Evolutionary conservation across 2,888 invertebrate genomes (phyloP), one percentile per base, ranked within the genome.

Genomic region (Caenorhabditis sinica): DNA sequence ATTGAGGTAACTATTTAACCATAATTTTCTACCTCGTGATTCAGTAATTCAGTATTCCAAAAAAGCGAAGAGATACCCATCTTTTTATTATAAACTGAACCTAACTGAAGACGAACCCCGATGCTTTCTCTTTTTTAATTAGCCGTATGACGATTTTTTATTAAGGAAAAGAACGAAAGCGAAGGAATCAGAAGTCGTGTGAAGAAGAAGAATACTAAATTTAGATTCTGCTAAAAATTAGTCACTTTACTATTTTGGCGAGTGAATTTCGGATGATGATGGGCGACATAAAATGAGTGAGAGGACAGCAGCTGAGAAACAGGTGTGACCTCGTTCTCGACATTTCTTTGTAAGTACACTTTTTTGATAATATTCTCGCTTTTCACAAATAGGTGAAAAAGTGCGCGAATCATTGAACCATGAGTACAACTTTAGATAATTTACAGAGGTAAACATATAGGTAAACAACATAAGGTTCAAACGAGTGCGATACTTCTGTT

Each of bases 281-380:
- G 23, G 58, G 53, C 25, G 40, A 76, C 33, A 33, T 17, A 49
- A 60, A 23, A 25, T 13, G 30, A 60, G 33, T 20, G 76, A 56
- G 65, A 58, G 40, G 68, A 71, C 77, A 69, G n/a, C n/a, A n/a
- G 61, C 77, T 77, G 77, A 51, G 58, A 77, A 77, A 77, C 77
- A 77, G 77, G 77, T 77, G 77, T 69, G 77, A 77, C 77, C 77
- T 65, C 45, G 36, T 51, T 69, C 61, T 77, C 69, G 66, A 33
- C 30, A 51, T 20, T 56, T 25, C 58, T 56, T 15, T 58, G 13
- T 58, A 58, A 66, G 66, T 66, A 75, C 66, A 58, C 11, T 63
- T 45, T 51, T 68, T 25, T 49, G 40, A 43, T n/a, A 56, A 20
- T 60, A 13, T 20, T 13, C 25, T 49, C 11, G 17, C 20, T 28